Evolutionary conservation across 1,140 invertebrate species (phyloP), one percentile per base, ranked within the genome.

Genomic region (Apis cerana): DNA sequence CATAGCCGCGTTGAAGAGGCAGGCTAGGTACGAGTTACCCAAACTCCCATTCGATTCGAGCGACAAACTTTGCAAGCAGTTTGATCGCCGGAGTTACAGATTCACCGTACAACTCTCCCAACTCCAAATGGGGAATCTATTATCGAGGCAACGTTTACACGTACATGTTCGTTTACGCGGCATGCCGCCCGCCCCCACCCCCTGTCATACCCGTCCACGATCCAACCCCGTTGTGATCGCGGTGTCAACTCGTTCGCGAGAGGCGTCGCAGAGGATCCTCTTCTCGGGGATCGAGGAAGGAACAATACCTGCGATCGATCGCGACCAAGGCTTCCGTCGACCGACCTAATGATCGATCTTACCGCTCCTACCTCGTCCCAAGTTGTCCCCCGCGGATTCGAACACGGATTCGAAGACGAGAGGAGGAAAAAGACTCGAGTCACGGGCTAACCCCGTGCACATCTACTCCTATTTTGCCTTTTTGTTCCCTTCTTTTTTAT

Each of bases 1-100:
- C 76, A 50, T 58, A 67, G 33, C 13, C 67, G 50, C 71, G 68
- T 78, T 71, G 70, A 79, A 54, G 71, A 77, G 70, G 64, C 62
- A 80, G 82, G 87, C 70, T 88, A 85, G 86, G 82, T 87, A 83
- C 80, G 88, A 89, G 88, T 89, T 89, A 89, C 80, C 88, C 85
- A 89, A 89, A 89, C 88, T 89, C 88, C 88, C 85, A 89, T 89
- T 89, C 85, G 88, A 89, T 88, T 89, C 88, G 83, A 89, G 88
- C 88, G 88, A 89, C 88, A 89, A 89, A 89, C 88, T 89, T 89
- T 89, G 88, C 85, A 89, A 89, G 87, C 88, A 89, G 88, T 89
- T 89, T 88, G 85, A 89, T 89, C 88, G 88, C 56, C 78, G 81
- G 85, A 89, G 88, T 89, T 89, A 88, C 88, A 89, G 88, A 89